phyloP scores from a whole-genome alignment of 1,140 invertebrate genomes.

The Drosophila repleta region DNA sequence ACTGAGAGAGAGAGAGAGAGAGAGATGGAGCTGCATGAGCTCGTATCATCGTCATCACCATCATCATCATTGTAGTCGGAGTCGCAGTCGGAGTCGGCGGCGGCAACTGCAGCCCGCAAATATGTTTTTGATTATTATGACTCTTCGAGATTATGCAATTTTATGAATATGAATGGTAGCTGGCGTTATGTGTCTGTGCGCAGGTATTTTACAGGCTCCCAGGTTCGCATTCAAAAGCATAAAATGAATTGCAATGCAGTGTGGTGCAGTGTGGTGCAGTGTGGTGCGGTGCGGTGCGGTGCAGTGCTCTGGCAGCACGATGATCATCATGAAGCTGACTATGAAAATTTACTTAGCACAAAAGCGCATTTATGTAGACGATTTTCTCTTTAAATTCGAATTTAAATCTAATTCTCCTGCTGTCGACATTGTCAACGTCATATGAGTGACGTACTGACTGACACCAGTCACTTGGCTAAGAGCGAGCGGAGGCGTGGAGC shows the following conservation, averaged over 20 bases:
- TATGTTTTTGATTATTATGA: slow-evolving; percentile 83
- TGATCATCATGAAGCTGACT: slow-evolving; percentile 31
- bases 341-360: slow-evolving; percentile 47
- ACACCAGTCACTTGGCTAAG: slow-evolving; percentile 36
- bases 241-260: slow-evolving; percentile 53
- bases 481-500: not conserved
- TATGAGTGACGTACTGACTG: slow-evolving; percentile 72
- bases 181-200: slow-evolving; percentile 39
- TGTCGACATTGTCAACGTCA: slow-evolving; percentile 68
- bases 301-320: slow-evolving; percentile 8
- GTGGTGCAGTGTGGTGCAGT: slow-evolving; percentile 14
- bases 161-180: slow-evolving; percentile 82
- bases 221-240: slow-evolving; percentile 27
- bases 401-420: slow-evolving; percentile 77
- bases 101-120: slow-evolving; percentile 60
- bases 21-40: not conserved
- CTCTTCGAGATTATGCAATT: slow-evolving; percentile 83
- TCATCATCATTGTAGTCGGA: not conserved
- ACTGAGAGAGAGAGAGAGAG: not conserved
- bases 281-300: slow-evolving; percentile 38
- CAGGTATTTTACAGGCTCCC: slow-evolving; percentile 34
- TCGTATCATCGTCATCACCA: slow-evolving; percentile 1
- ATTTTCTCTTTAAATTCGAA: slow-evolving; percentile 63
- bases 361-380: slow-evolving; percentile 58
- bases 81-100: not conserved